A percentile compares a stretch with the other conserved stretches of the same genome.
Evolutionary conservation across 2,797 vertebrate species (phyloP).

Genomic region (Hirundo rustica): DNA sequence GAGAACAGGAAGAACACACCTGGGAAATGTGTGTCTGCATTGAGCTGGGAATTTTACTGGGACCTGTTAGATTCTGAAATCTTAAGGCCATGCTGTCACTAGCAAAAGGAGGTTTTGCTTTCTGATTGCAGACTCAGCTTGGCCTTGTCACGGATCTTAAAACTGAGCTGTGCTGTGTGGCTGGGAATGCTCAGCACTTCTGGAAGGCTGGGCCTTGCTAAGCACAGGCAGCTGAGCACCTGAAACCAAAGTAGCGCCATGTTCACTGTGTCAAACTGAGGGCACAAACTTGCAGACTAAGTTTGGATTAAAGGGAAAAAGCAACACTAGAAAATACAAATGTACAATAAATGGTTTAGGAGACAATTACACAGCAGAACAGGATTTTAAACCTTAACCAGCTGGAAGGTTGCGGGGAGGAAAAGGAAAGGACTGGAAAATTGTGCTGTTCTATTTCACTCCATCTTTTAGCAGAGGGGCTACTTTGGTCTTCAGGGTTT

Average conservation of each 20-base stretch:
- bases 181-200: neutral
- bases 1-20: neutral
- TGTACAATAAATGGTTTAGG: neutral
- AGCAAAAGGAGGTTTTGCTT: neutral
- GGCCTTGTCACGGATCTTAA: neutral
- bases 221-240: neutral
- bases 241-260: neutral
- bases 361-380: neutral
- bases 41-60: neutral
- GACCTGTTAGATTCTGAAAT: neutral
- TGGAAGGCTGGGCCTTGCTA: neutral
- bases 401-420: neutral
- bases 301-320: neutral
- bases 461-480: neutral
- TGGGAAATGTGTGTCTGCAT: neutral
- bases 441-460: neutral
- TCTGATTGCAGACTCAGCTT: neutral
- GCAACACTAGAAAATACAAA: neutral
- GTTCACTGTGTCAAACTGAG: neutral
- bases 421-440: neutral
- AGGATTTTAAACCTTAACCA: neutral
- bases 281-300: fast-evolving
- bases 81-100: neutral
- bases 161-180: neutral
- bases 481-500: neutral